Base-by-base conservation (phyloP, 2,113 vertebrate genomes). In the Danionella cerebrum region DNA sequence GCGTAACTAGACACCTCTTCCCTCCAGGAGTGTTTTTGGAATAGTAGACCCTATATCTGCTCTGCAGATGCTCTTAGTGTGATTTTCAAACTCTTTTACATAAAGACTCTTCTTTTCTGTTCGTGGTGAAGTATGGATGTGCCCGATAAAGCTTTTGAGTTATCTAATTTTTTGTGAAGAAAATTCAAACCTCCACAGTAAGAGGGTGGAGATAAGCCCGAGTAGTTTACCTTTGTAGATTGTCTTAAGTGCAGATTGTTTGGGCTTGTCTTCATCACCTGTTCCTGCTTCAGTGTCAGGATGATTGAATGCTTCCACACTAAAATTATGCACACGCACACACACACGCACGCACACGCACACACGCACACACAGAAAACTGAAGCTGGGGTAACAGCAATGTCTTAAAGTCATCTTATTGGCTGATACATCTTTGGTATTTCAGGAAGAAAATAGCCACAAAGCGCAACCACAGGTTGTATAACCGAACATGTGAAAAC, bases 1-100 rank as follows among this genome's bases (percentile, higher is more conserved):
- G 70, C 22, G 72, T 75, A 74, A 78, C 62, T 42, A 29, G 69
- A 78, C 72, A 74, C 76, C 60, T 48, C 44, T 58, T 65, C 53
- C 65, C 60, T 63, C 48, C 44, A 65, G 75, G 72, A 50, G 47
- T 69, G 44, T 44, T 64, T 59, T 68, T 62, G 47, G 68, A 36
- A 54, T 38, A 52, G 50, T 64, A 33, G 42, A 11, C 36, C 47
- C 36, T 69, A 18, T 53, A 18, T 53, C 60, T 62, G 29, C 54
- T 57, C 65, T 45, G 51, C 33, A 74, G 29, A 71, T 60, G 33
- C 71, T 44, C 54, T 67, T 35, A 69, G 39, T 33, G 16, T 33
- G 39, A 12, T 7, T 1, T 42, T 60, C 38, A 25, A 19, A 67
- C 63, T 42, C 67, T 55, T 13, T 21, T 50, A 71, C 62, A 77